Evolutionary conservation across 2,797 vertebrate species (phyloP).

Genomic region (Smutsia gigantea): DNA sequence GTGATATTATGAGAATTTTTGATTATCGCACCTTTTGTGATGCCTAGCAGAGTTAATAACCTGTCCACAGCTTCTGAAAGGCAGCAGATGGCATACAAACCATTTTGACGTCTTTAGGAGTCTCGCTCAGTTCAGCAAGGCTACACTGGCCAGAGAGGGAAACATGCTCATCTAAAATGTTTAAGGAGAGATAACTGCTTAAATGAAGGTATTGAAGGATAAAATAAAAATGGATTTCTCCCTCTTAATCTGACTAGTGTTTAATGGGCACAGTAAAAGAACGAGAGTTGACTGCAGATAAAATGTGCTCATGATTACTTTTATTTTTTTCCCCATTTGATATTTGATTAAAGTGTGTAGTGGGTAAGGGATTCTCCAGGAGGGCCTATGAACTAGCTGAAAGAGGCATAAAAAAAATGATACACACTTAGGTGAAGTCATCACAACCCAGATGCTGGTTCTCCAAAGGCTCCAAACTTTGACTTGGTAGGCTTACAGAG

Average conservation of each 20-base stretch:
- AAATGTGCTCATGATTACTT: not conserved
- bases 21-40: not conserved
- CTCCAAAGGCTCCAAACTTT: not conserved
- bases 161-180: not conserved
- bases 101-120: not conserved
- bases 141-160: not conserved
- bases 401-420: not conserved
- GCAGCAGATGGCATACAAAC: not conserved
- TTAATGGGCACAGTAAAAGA: not conserved
- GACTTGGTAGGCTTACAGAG: not conserved
- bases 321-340: not conserved
- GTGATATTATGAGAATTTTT: conserved; percentile 31
- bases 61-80: not conserved
- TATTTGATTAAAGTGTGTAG: conserved; percentile 22
- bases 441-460: not conserved
- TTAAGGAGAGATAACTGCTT: not conserved
- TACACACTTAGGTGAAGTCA: not conserved
- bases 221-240: not conserved
- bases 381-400: not conserved
- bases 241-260: not conserved
- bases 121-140: not conserved
- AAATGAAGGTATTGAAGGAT: not conserved
- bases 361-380: not conserved
- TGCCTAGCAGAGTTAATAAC: not conserved
- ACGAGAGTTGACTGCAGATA: not conserved